These are phyloP conservation scores for Atopsyche davidsoni DNA, from an alignment of 1,140 invertebrate genomes.

Conservation along the genomic window DNA sequence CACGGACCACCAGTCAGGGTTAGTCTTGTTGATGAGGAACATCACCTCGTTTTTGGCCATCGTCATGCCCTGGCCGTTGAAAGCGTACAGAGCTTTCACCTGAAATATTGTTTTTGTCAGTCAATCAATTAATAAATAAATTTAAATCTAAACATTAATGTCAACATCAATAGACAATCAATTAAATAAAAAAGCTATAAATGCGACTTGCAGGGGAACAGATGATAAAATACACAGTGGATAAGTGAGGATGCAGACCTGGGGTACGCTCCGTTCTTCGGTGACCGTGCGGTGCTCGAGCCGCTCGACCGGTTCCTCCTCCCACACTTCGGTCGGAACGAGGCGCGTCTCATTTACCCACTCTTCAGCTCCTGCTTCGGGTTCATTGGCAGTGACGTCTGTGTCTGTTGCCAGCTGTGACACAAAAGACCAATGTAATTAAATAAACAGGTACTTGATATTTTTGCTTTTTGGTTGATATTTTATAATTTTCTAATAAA, in stretches of 20 bases:
- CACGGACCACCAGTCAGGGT: conserved; percentile 98
- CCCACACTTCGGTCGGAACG: conserved; percentile 84
- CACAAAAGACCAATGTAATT: not conserved
- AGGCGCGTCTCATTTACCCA: conserved; percentile 71
- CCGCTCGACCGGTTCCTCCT: conserved; percentile 82
- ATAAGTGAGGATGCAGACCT: conserved; percentile 46
- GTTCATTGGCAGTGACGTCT: conserved; percentile 62
- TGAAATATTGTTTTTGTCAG: conserved; percentile 30
- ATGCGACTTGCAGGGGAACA: no score
- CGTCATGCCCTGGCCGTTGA: conserved; percentile 88
- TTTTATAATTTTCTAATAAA: no score
- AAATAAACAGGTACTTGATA: no score
- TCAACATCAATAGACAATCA: no score
- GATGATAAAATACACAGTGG: no score
- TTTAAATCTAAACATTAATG: no score
- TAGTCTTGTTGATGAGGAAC: conserved; percentile 91
- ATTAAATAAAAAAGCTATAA: no score
- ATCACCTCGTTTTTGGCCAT: conserved; percentile 91
- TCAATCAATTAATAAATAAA: no score
- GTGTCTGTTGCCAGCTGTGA: conserved; percentile 48
- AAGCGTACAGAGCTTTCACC: conserved; percentile 83
- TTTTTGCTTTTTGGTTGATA: no score
- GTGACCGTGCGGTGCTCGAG: conserved; percentile 77
- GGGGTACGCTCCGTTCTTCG: conserved; percentile 82
- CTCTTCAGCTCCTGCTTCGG: conserved; percentile 67